A percentile compares a stretch with the other conserved stretches of the same genome.
Conservation (phyloP, 2,113 vertebrate genomes). For the Spilogale gracilis region DNA sequence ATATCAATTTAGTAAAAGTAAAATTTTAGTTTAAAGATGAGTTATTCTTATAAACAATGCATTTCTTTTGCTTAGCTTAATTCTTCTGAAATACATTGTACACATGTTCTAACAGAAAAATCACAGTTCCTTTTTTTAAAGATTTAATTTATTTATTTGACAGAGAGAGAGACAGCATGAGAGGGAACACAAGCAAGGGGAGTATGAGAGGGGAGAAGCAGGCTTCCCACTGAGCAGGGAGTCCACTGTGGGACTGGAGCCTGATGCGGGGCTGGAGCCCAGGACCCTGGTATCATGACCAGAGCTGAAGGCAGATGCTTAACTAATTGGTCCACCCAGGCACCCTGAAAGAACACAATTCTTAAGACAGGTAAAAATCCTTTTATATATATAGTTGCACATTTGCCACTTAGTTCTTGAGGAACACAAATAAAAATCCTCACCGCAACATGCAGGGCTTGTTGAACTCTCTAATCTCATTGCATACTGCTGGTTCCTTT, state of each 20-base stretch:
- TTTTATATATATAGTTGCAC: background rate
- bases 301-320: too few species aligned
- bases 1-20: background rate
- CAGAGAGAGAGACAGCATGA: too few species aligned
- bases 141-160: too few species aligned
- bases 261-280: too few species aligned
- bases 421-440: background rate
- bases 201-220: too few species aligned
- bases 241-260: too few species aligned
- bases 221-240: too few species aligned
- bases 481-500: background rate
- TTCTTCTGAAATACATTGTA: background rate
- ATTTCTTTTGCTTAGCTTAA: background rate
- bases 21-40: constrained; percentile 3
- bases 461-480: background rate
- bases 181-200: too few species aligned
- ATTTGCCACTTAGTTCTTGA: background rate
- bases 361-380: constrained; percentile 30
- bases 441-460: background rate
- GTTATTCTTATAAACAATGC: background rate
- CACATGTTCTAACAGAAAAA: background rate
- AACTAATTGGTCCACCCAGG: too few species aligned
- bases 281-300: too few species aligned
- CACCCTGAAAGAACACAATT: background rate
- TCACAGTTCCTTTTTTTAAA: background rate